Evolutionary conservation across 1,140 invertebrate species (phyloP).

Genomic region (Carposina sasakii): DNA sequence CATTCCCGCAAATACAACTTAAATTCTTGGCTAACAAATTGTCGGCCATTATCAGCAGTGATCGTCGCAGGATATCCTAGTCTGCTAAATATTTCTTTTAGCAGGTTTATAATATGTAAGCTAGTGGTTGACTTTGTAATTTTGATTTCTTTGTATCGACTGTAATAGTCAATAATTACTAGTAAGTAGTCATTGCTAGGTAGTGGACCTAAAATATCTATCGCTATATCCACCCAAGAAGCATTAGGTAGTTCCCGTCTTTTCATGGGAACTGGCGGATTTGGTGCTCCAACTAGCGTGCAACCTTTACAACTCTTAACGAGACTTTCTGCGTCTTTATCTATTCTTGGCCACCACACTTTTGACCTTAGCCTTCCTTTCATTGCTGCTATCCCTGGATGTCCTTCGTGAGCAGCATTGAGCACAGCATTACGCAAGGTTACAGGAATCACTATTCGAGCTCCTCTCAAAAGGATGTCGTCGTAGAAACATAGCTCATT

Average conservation of each 20-base stretch:
- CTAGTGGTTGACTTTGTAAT: slow-evolving; percentile 9
- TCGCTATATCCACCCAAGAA: slow-evolving; percentile 21
- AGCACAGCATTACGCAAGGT: slow-evolving; percentile 24
- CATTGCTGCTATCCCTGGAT: slow-evolving; percentile 41
- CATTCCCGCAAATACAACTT: slow-evolving; percentile 17
- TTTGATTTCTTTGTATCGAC: slow-evolving; percentile 14
- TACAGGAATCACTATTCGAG: slow-evolving; percentile 27
- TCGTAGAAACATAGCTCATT: slow-evolving; percentile 5
- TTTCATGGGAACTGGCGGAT: slow-evolving; percentile 21
- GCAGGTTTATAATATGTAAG: slow-evolving; percentile 12
- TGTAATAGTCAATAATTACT: slow-evolving; percentile 14
- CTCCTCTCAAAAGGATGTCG: background rate
- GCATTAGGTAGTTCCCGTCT: slow-evolving; percentile 19
- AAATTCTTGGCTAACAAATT: slow-evolving; percentile 25
- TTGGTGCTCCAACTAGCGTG: slow-evolving; percentile 19
- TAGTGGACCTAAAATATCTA: slow-evolving; percentile 22
- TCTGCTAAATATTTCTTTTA: slow-evolving; percentile 16
- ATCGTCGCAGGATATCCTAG: slow-evolving; percentile 5
- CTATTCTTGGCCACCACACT: slow-evolving; percentile 54
- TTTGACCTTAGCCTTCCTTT: slow-evolving; percentile 64
- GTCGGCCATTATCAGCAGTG: slow-evolving; percentile 22
- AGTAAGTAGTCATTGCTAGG: slow-evolving; percentile 19
- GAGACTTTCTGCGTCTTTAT: slow-evolving; percentile 53
- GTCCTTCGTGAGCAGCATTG: slow-evolving; percentile 45
- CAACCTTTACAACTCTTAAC: slow-evolving; percentile 58